Base-by-base conservation (phyloP, 2,888 invertebrate species). In the Metallyticus violacea region DNA sequence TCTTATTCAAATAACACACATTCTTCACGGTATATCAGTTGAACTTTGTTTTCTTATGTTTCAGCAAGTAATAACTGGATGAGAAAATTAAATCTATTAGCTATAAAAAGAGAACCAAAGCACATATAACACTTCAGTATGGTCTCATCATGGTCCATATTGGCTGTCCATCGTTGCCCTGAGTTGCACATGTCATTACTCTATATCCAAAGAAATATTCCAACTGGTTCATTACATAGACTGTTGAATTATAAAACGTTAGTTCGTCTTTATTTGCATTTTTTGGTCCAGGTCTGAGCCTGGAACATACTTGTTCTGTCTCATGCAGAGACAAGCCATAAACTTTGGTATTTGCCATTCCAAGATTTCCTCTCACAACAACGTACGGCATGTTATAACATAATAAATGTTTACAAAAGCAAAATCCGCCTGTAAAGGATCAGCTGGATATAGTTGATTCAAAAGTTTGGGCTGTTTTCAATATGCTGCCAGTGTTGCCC, bases 311-410 rank as follows among this genome's bases (percentile, higher is more conserved):
- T 77, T 85, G 79, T 27, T 88, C 87, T n/a, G 86, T 86, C 86
- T 90, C 90, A 9, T 85, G 87, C 9, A 86, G 85, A 6, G 88
- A 83, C 26, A 90, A 87, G 7, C 90, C 90, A 85, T 90, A 90
- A 2, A 90, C 89, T 88, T 89, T 88, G 22, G 90, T 89, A 84
- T 90, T 90, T 7, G 90, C 89, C 88, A 89, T 89, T 1, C 89
- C 90, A 26, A 89, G 89, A 79, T 88, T 89, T 22, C 90, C 90
- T 83, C 89, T 85, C 15, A 90, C 89, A 22, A 89, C 88, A n/a
- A 90, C 82, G 78, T 89, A 89, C 25, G 90, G 90, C 90, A 90
- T 90, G 84, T 86, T 87, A 77, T 62, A 81, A 9, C 78, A 85
- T 80, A 81, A 26, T 27, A 87, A 85, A 28, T 9, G 40, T 15